Percentiles rank a stretch among this genome's conserved stretches.
Evolutionary conservation across 2,888 invertebrate species (phyloP).

Genomic region (Escarpia spicata): DNA sequence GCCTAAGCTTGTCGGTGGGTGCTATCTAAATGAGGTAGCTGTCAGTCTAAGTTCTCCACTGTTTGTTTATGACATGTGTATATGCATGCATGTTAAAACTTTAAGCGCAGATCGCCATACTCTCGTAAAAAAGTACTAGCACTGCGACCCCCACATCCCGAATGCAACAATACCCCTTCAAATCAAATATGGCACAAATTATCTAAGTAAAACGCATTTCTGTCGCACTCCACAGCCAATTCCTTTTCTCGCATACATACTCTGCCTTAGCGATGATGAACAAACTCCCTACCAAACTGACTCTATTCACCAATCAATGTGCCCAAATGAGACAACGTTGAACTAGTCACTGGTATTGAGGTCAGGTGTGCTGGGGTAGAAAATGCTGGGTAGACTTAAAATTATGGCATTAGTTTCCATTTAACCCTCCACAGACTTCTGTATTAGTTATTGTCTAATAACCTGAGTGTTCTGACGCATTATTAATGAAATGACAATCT

Average conservation of each 20-base stretch:
- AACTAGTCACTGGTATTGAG: neutral
- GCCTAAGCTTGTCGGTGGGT: neutral
- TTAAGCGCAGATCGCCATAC: neutral
- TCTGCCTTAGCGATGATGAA: neutral
- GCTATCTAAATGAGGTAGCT: slow-evolving; percentile 2
- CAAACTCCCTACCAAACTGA: neutral
- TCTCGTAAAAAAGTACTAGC: neutral
- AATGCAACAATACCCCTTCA: neutral
- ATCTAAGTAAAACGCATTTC: neutral
- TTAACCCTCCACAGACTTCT: neutral
- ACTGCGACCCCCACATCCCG: neutral
- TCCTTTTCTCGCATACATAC: neutral
- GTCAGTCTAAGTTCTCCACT: neutral
- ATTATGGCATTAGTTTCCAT: neutral
- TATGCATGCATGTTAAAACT: neutral
- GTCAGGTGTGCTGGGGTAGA: neutral
- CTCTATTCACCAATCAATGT: neutral
- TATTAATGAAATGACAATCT: neutral
- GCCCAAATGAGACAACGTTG: neutral
- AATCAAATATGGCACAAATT: slow-evolving; percentile 16
- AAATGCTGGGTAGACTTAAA: neutral
- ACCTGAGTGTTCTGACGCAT: neutral
- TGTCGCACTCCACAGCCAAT: slow-evolving; percentile 1
- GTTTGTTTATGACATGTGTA: neutral
- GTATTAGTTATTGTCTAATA: neutral